phyloP scores from a whole-genome alignment of 2,113 vertebrate genomes.

The Ictalurus furcatus region DNA sequence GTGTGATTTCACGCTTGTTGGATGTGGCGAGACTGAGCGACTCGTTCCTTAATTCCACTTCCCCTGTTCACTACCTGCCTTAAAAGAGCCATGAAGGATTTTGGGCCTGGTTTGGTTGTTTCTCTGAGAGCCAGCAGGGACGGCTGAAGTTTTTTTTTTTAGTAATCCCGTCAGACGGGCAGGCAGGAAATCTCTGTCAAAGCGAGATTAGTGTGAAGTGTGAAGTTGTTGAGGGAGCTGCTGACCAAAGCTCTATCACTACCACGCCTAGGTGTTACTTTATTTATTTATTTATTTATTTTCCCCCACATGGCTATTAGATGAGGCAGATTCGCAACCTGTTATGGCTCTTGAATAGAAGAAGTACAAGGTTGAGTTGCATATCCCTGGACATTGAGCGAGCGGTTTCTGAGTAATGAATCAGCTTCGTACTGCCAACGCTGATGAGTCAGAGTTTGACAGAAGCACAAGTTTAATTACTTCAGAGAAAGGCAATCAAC shows the following conservation, averaged over 20 bases:
- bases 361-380: conserved; percentile 1
- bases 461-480: not conserved
- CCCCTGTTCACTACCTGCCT: conserved; percentile 47
- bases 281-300: conserved; percentile 65
- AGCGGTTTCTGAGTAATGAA: not conserved
- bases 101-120: conserved; percentile 19
- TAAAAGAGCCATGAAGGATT: conserved; percentile 48
- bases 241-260: not conserved
- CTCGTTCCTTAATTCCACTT: conserved; percentile 60
- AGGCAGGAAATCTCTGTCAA: not conserved
- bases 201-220: not conserved
- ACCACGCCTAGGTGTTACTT: conserved; percentile 40
- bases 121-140: not conserved
- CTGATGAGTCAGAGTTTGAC: not conserved
- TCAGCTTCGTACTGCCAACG: not conserved
- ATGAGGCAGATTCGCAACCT: not conserved
- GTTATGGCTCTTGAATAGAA: not conserved
- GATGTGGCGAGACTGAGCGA: conserved; percentile 53
- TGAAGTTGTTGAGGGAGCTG: not conserved
- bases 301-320: conserved; percentile 34
- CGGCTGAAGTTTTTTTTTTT: not conserved
- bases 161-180: not conserved
- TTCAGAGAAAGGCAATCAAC: not conserved
- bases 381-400: not conserved
- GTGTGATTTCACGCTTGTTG: conserved; percentile 74